These are phyloP conservation scores for Tauraco erythrolophus DNA, from an alignment of 2,113 vertebrate species.

Conservation along the genomic window DNA sequence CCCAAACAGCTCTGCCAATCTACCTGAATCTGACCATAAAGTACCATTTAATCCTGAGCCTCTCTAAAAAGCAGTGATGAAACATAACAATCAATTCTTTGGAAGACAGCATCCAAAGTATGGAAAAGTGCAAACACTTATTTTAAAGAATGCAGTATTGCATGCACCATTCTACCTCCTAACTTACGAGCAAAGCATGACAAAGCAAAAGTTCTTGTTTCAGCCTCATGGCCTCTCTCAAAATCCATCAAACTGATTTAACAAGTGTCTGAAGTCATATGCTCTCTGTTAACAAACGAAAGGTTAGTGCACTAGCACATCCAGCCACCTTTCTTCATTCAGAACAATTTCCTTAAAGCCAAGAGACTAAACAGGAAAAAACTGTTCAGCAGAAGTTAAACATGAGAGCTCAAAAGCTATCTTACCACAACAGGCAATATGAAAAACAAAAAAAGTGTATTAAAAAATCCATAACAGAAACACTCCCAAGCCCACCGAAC, in stretches of 20 bases:
- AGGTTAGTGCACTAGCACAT: slow-evolving; percentile 6
- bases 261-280: background rate
- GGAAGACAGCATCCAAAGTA: slow-evolving; percentile 5
- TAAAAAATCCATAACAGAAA: background rate
- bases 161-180: slow-evolving; percentile 54
- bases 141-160: background rate
- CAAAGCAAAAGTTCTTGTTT: slow-evolving; percentile 61
- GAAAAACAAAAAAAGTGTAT: background rate
- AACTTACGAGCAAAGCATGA: slow-evolving; percentile 51
- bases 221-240: slow-evolving; percentile 48
- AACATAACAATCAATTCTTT: slow-evolving; percentile 27
- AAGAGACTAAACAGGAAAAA: slow-evolving; percentile 56
- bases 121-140: background rate
- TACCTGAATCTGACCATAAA: background rate
- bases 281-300: background rate
- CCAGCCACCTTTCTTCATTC: slow-evolving; percentile 13
- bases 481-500: background rate
- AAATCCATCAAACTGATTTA: slow-evolving; percentile 37
- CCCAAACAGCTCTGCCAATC: background rate
- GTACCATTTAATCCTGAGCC: background rate
- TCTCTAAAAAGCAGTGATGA: background rate
- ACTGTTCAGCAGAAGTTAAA: background rate
- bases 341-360: slow-evolving; percentile 7
- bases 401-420: background rate
- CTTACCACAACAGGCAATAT: background rate